Evolutionary conservation across 2,797 vertebrate genomes (phyloP).

Genomic region (Oreonectes daqikongensis): DNA sequence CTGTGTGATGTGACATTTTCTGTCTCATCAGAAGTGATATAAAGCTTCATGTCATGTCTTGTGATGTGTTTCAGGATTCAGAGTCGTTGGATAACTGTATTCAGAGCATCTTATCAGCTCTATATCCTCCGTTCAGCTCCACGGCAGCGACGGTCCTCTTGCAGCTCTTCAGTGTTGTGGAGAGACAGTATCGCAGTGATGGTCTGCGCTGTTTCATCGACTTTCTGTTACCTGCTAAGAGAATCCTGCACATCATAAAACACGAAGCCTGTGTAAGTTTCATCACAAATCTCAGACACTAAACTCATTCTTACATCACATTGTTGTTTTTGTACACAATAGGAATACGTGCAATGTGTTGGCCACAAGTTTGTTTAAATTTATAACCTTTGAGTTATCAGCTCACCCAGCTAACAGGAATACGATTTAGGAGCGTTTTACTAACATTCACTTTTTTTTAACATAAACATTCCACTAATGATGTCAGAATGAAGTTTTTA

Average conservation of each 20-base stretch:
- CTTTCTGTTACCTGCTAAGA: slow-evolving; percentile 83
- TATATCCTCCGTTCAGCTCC: slow-evolving; percentile 81
- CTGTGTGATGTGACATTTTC: no score
- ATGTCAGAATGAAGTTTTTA: no score
- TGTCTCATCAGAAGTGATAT: no score
- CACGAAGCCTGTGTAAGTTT: slow-evolving; percentile 82
- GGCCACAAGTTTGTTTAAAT: not conserved
- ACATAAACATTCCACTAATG: no score
- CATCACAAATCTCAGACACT: not conserved
- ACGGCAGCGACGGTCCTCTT: slow-evolving; percentile 84
- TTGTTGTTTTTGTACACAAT: no score
- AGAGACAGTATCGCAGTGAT: slow-evolving; percentile 83
- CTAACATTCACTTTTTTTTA: no score
- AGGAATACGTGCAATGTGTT: no score
- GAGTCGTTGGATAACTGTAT: slow-evolving; percentile 84
- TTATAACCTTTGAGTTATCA: no score
- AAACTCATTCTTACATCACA: no score
- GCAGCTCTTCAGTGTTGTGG: slow-evolving; percentile 86
- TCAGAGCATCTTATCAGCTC: slow-evolving; percentile 79
- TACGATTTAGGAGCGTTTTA: no score
- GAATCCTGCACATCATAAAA: slow-evolving; percentile 80
- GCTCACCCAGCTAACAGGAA: no score
- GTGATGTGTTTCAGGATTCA: slow-evolving; percentile 72
- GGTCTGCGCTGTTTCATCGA: slow-evolving; percentile 84
- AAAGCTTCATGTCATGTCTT: not conserved